Conservation (phyloP, 2,888 invertebrate genomes). For the Drosophila villosipedis region DNA sequence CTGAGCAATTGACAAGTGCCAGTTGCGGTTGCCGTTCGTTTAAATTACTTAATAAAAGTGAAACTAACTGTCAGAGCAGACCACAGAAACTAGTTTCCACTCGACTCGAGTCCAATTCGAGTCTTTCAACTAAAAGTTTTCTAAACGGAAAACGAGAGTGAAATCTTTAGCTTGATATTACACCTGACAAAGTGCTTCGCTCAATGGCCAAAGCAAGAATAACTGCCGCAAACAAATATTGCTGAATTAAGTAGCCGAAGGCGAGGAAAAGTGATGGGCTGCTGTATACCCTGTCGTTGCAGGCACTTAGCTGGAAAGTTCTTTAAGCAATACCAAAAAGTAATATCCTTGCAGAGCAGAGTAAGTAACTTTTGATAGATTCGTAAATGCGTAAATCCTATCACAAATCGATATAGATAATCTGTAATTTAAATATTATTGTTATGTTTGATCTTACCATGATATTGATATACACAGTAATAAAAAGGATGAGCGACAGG, state of each 20-base stretch:
- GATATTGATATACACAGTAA: neutral
- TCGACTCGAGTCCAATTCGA: slow-evolving; percentile 54
- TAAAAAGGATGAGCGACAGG: neutral
- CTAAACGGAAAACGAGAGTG: slow-evolving; percentile 43
- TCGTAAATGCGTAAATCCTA: neutral
- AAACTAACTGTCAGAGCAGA: slow-evolving; percentile 62
- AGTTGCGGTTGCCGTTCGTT: slow-evolving; percentile 54
- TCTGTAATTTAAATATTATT: neutral
- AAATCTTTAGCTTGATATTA: slow-evolving; percentile 27
- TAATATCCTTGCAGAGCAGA: neutral
- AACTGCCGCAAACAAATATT: neutral
- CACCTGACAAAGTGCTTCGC: slow-evolving; percentile 10
- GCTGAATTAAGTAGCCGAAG: neutral
- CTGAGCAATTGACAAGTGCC: slow-evolving; percentile 65
- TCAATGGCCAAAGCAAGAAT: slow-evolving; percentile 1
- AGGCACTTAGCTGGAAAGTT: neutral
- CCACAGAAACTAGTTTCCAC: slow-evolving; percentile 49
- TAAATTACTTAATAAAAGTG: slow-evolving; percentile 78
- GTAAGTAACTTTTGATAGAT: neutral
- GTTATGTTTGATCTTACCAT: neutral
- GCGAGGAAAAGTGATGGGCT: neutral
- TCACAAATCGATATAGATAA: neutral
- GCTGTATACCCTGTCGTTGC: neutral
- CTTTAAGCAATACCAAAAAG: neutral
- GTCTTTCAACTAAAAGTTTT: slow-evolving; percentile 46